Base-by-base conservation (phyloP, 92 coral and sea anemone genomes). In the Zoanthus gigantus region DNA sequence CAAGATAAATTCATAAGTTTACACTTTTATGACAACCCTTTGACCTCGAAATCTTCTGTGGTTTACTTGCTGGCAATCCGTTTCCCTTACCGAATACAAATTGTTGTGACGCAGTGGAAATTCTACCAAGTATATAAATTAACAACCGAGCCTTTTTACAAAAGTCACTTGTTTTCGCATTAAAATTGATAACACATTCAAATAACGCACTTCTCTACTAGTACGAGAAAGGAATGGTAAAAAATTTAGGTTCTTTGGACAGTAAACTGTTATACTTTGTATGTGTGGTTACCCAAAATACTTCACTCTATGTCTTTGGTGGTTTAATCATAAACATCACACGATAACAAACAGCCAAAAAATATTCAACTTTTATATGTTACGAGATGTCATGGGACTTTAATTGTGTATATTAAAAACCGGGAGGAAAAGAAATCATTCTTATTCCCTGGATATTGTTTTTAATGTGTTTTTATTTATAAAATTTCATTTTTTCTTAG, bases 41-140 rank as follows among this genome's bases (percentile, higher is more conserved):
- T 76, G 80, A 76, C 63, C 80, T 28, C 44, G 11, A 76, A 52
- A 6, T 14, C 8, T 76, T 75, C 14, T 17, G 52, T 5, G 2
- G 18, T 30, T 47, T 63, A 12, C 37, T 1, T 10, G 18, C 3
- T 76, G 18, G 80, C 48, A 48, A 6, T 48, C 60, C 34, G 60
- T 23, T 60, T 30, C 9, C 23, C 48, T 16, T 80, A 65, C 73
- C 18, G 30, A n/a, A 80, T 42, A 44, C n/a, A 66, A 63, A 28
- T 29, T 80, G n/a, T 80, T 45, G 74, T 80, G 84, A 80, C 84
- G 84, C 84, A 80, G 73, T 80, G 17, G 37, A 65, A 80, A 80
- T 80, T 76, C 71, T 80, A 48, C 42, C 10, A 65, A 45, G 58
- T n/a, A 80, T 45, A 52, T 66, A 46, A 31, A 11, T 66, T 58